Evolutionary conservation across 23 tunicate genomes (phyloP).

Genomic region (Ciona savignyi): DNA sequence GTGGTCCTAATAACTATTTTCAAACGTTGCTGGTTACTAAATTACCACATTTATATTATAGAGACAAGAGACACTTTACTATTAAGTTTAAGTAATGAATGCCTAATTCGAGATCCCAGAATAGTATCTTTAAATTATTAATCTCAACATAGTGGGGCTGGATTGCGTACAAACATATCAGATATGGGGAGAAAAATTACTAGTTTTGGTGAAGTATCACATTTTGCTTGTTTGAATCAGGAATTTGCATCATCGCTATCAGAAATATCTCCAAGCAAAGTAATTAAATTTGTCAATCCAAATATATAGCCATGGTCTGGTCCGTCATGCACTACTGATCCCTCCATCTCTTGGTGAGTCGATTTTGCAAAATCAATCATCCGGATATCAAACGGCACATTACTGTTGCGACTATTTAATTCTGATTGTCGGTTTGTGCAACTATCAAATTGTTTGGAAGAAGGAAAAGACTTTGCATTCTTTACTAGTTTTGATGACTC

Average conservation of each 20-base stretch:
- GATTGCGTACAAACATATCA: too few relatives aligned
- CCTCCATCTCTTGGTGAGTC: constrained; percentile 69
- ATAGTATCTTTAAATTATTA: too few relatives aligned
- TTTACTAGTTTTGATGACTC: neutral
- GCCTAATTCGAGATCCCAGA: too few relatives aligned
- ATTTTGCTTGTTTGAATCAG: neutral
- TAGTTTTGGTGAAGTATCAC: too few relatives aligned
- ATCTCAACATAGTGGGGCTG: too few relatives aligned
- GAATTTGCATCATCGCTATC: neutral
- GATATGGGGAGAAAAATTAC: too few relatives aligned
- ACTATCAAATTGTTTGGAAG: neutral
- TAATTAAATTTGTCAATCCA: constrained; percentile 77
- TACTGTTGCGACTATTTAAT: too few relatives aligned
- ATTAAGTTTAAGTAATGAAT: too few relatives aligned
- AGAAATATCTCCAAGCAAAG: constrained; percentile 34
- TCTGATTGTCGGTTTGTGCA: neutral
- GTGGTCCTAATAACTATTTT: too few relatives aligned
- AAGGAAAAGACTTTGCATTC: neutral
- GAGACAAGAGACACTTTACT: too few relatives aligned
- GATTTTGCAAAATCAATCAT: constrained; percentile 98
- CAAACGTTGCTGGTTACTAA: too few relatives aligned
- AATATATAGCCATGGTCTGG: constrained; percentile 97
- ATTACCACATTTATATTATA: too few relatives aligned
- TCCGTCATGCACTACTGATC: constrained; percentile 62
- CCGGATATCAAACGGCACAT: constrained; percentile 43